These are phyloP conservation scores for Margarornis squamiger DNA, from an alignment of 2,797 vertebrate genomes.

Conservation along the genomic window DNA sequence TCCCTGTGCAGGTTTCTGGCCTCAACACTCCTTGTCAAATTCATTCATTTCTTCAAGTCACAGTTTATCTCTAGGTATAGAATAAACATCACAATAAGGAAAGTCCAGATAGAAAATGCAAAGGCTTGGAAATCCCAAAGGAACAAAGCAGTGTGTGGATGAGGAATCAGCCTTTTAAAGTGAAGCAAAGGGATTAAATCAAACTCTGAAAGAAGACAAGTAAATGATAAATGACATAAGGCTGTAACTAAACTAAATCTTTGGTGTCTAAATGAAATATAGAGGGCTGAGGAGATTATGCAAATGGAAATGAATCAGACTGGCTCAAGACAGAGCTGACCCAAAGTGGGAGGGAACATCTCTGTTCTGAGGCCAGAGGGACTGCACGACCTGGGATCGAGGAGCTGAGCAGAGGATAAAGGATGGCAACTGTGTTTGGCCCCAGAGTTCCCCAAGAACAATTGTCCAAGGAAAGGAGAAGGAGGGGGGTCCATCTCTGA, in stretches of 20 bases:
- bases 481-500: background rate
- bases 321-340: background rate
- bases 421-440: background rate
- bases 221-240: background rate
- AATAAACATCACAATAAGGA: background rate
- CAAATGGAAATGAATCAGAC: slow-evolving; percentile 2
- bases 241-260: background rate
- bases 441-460: background rate
- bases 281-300: slow-evolving; percentile 3
- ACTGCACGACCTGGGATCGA: background rate
- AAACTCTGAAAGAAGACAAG: slow-evolving; percentile 10
- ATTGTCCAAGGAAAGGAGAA: rapidly evolving
- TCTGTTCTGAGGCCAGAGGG: background rate
- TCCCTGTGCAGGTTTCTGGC: background rate
- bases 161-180: slow-evolving; percentile 28
- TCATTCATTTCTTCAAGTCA: background rate
- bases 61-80: background rate
- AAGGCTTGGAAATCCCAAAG: background rate
- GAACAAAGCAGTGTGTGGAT: background rate
- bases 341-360: background rate
- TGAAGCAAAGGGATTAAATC: slow-evolving; percentile 52
- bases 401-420: background rate
- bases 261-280: background rate
- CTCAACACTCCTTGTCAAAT: background rate
- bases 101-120: background rate